Conservation (phyloP, 2,113 vertebrate genomes). For the Seriola rivoliana region DNA sequence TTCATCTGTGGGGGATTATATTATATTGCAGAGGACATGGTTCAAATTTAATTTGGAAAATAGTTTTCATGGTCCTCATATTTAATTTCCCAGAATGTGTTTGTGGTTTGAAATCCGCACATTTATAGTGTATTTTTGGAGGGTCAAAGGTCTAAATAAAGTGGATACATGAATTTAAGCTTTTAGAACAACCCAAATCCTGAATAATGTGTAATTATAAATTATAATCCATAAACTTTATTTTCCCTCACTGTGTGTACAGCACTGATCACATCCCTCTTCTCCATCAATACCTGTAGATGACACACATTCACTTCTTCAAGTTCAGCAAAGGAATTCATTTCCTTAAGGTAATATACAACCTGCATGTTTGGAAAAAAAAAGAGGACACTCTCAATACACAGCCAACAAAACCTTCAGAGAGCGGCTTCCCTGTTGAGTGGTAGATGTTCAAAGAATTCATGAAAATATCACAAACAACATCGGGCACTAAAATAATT, state of each 20-base stretch:
- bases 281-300: neutral
- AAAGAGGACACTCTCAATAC: neutral
- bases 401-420: neutral
- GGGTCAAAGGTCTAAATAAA: neutral
- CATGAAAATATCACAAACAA: neutral
- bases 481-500: neutral
- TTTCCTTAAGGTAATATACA: too few species aligned
- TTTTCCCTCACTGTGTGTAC: neutral
- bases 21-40: neutral
- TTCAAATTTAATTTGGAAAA: neutral
- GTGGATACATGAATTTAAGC: neutral
- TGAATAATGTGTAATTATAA: neutral
- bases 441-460: neutral
- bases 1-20: neutral
- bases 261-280: constrained; percentile 18
- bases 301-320: neutral
- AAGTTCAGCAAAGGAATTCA: too few species aligned
- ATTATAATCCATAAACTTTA: neutral
- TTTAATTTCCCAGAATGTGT: neutral
- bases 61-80: neutral
- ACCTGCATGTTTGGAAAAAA: too few species aligned
- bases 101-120: neutral
- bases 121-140: neutral
- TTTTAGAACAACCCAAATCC: neutral
- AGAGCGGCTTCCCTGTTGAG: too few species aligned